A percentile compares a stretch with the other conserved stretches of the same genome.
phyloP scores from a whole-genome alignment of 1,140 invertebrate genomes.

The Papilio aristodemus region DNA sequence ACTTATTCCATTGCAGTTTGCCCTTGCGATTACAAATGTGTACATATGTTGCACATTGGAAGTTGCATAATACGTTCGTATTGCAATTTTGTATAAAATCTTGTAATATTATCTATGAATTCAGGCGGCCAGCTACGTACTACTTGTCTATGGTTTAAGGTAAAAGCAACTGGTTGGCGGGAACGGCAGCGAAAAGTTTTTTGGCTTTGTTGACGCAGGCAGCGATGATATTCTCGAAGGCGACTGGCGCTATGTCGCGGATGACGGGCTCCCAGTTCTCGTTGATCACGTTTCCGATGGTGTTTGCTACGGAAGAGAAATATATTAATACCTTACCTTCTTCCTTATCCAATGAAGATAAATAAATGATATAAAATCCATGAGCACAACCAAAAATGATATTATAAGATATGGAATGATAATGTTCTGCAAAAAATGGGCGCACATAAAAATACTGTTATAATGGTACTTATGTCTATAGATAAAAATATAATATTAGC shows the following conservation, averaged over 20 bases:
- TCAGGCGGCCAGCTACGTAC: neutral
- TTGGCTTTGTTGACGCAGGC: conserved; percentile 70
- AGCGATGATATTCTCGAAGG: conserved; percentile 72
- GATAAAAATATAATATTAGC: too few relatives aligned
- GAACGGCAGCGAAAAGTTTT: conserved; percentile 70
- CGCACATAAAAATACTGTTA: neutral
- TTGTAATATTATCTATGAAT: neutral
- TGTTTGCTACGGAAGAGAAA: conserved; percentile 54
- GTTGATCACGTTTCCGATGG: conserved; percentile 71
- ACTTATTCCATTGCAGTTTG: conserved; percentile 21
- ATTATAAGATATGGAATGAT: neutral
- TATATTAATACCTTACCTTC: neutral
- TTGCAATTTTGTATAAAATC: neutral
- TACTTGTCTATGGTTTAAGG: conserved; percentile 42
- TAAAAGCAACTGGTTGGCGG: conserved; percentile 57
- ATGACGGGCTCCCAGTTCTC: conserved; percentile 78
- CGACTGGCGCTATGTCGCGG: conserved; percentile 70
- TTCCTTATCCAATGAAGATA: neutral
- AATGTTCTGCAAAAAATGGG: neutral
- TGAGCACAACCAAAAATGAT: neutral
- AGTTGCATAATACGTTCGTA: neutral
- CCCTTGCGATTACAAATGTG: neutral
- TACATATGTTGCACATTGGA: conserved; percentile 16
- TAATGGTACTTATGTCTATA: neutral
- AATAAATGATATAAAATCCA: neutral